These are phyloP conservation scores for Idaea biselata DNA, from an alignment of 2,888 invertebrate genomes.

Conservation along the genomic window DNA sequence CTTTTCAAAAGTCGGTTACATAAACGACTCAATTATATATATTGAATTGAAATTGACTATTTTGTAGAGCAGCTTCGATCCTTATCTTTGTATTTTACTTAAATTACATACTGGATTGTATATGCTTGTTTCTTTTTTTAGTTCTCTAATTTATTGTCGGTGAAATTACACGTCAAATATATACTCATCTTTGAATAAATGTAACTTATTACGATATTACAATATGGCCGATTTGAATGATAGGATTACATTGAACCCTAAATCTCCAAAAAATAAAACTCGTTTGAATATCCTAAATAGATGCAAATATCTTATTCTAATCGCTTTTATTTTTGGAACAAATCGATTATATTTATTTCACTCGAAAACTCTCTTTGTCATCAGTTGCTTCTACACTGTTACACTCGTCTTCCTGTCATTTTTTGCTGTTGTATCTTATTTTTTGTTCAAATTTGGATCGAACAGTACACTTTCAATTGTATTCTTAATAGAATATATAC, in stretches of 20 bases:
- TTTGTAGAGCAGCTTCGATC: background rate
- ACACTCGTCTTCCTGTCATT: background rate
- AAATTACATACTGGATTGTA: background rate
- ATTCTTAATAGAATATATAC: background rate
- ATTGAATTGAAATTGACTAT: background rate
- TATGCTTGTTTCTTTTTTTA: background rate
- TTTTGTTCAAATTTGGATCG: background rate
- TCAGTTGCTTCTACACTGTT: background rate
- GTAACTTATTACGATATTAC: background rate
- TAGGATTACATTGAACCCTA: background rate
- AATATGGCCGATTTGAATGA: background rate
- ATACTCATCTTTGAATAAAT: no score
- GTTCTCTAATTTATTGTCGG: background rate
- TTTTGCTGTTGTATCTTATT: background rate
- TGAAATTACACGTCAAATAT: background rate
- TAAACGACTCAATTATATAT: background rate
- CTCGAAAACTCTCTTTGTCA: background rate
- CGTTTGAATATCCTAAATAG: background rate
- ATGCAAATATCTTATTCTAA: background rate
- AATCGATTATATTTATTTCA: background rate
- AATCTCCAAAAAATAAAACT: background rate
- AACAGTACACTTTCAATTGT: background rate
- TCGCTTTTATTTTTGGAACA: background rate
- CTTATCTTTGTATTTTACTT: background rate
- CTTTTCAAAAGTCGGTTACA: background rate